phyloP scores from a whole-genome alignment of 2,797 vertebrate genomes.

The Sebastiscus albofasciatus region DNA sequence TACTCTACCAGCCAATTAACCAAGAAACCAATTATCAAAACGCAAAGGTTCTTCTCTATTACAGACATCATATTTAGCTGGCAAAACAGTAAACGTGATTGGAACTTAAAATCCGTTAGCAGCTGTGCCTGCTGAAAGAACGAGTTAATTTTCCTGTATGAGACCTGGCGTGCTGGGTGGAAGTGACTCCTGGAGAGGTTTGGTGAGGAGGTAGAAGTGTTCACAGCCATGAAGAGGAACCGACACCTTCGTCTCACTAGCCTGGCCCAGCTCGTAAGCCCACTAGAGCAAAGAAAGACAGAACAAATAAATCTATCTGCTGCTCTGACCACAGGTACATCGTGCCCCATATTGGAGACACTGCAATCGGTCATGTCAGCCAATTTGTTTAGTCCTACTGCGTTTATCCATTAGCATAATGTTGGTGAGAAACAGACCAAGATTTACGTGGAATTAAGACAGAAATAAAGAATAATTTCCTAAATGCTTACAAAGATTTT shows the following conservation, averaged over 20 bases:
- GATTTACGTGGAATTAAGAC: neutral
- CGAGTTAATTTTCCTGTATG: neutral
- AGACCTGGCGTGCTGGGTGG: constrained; percentile 88
- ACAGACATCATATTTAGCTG: neutral
- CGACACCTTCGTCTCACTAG: constrained; percentile 90
- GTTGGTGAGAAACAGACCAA: neutral
- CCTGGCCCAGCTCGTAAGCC: constrained; percentile 97
- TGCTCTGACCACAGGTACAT: neutral
- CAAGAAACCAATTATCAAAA: neutral
- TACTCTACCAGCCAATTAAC: neutral
- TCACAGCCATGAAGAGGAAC: constrained; percentile 97
- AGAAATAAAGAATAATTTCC: neutral
- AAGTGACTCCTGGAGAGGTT: constrained; percentile 86
- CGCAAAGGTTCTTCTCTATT: neutral
- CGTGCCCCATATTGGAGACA: neutral
- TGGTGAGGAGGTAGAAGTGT: constrained; percentile 98
- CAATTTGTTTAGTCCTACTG: neutral
- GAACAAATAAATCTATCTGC: neutral
- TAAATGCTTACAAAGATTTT: neutral
- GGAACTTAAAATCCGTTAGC: neutral
- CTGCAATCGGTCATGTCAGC: neutral
- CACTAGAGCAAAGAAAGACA: constrained; percentile 82
- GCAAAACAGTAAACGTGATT: neutral
- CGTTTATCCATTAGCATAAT: neutral
- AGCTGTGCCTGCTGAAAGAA: neutral